Conservation (phyloP, 2,888 invertebrate species). For the Chrysolina haemoptera region DNA sequence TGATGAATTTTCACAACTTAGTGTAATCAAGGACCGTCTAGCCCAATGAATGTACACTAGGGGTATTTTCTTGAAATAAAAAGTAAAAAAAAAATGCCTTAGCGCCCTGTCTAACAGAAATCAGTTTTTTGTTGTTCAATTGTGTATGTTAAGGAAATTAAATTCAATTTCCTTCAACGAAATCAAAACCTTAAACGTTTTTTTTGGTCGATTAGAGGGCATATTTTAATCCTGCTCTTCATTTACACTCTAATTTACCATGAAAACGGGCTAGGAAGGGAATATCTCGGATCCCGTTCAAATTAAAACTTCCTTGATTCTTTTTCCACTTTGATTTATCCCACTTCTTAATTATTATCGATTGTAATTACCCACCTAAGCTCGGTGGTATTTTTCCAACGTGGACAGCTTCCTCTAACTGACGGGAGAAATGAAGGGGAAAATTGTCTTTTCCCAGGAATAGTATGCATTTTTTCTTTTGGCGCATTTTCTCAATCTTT, state of each 20-base stretch:
- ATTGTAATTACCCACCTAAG: slow-evolving; percentile 69
- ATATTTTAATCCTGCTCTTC: slow-evolving; percentile 57
- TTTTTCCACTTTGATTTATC: slow-evolving; percentile 66
- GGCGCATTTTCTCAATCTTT: slow-evolving; percentile 68
- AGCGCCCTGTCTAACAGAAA: no score
- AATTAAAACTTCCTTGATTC: slow-evolving; percentile 67
- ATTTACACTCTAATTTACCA: slow-evolving; percentile 59
- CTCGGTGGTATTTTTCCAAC: slow-evolving; percentile 61
- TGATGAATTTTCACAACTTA: no score
- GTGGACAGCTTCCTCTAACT: slow-evolving; percentile 63
- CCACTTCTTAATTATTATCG: slow-evolving; percentile 68
- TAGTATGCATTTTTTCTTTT: slow-evolving; percentile 67
- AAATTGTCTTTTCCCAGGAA: slow-evolving; percentile 68
- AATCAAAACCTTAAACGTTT: slow-evolving; percentile 38
- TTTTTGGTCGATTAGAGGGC: slow-evolving; percentile 48
- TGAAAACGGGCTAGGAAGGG: slow-evolving; percentile 47
- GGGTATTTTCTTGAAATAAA: no score
- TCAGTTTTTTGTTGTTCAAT: neutral
- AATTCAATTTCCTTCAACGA: slow-evolving; percentile 28
- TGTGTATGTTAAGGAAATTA: neutral
- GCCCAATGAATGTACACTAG: no score
- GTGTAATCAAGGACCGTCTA: no score
- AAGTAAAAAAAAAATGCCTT: no score
- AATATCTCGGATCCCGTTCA: slow-evolving; percentile 44
- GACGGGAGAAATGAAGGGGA: slow-evolving; percentile 71